Evolutionary conservation across 1,140 invertebrate genomes (phyloP).

Genomic region (Sogatella furcifera): DNA sequence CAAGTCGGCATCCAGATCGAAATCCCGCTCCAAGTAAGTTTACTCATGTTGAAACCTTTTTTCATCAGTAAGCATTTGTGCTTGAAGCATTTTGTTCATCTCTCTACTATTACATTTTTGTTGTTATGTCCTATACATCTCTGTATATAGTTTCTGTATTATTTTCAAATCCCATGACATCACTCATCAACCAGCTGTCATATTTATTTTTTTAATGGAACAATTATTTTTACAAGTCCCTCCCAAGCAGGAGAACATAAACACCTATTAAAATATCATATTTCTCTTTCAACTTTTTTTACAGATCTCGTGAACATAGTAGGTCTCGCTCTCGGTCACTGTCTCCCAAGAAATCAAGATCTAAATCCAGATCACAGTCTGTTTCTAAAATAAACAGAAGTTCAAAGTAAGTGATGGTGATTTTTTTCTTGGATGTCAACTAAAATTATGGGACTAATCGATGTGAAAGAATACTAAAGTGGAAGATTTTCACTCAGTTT

Average conservation of each 20-base stretch:
- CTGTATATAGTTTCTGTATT: background rate
- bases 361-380: constrained; percentile 40
- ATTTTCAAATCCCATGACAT: background rate
- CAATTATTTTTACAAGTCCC: too few species aligned
- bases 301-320: constrained; percentile 45
- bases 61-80: background rate
- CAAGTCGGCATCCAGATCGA: constrained; percentile 30
- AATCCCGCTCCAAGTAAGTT: constrained; percentile 26
- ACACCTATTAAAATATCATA: constrained; percentile 15
- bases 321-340: constrained; percentile 43
- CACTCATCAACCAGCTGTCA: background rate
- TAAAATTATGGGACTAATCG: background rate
- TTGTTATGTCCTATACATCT: constrained; percentile 7
- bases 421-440: constrained; percentile 8
- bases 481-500: background rate
- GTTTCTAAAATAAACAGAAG: constrained; percentile 27
- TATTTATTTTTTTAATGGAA: background rate
- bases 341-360: constrained; percentile 47
- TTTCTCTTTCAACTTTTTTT: constrained; percentile 28
- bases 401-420: constrained; percentile 21
- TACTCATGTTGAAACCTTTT: background rate
- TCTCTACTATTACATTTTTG: background rate
- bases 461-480: constrained; percentile 15
- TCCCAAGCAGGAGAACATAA: too few species aligned
- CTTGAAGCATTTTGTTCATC: background rate